Evolutionary conservation across 2,888 invertebrate genomes (phyloP).

Genomic region (Laothoe populi): DNA sequence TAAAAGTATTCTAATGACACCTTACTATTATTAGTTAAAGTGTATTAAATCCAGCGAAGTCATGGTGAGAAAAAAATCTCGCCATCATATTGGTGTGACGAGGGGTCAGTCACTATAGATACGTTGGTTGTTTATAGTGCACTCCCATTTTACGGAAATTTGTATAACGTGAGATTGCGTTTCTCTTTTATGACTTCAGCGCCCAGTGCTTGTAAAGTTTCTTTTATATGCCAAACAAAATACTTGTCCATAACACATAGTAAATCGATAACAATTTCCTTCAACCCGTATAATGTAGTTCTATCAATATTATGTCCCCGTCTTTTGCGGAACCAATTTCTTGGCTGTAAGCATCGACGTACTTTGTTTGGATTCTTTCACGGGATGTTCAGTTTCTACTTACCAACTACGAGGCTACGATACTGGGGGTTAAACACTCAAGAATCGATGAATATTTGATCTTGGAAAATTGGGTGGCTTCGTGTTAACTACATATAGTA

Average conservation of each 20-base stretch:
- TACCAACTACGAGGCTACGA: neutral
- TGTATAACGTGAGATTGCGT: constrained; percentile 23
- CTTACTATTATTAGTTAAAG: no score
- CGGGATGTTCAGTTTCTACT: constrained; percentile 8
- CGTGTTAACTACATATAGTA: no score
- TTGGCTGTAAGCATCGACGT: constrained; percentile 39
- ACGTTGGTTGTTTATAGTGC: constrained; percentile 17
- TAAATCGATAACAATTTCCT: constrained; percentile 39
- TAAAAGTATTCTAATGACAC: no score
- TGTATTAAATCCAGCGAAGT: no score
- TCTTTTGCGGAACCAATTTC: constrained; percentile 41
- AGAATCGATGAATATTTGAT: neutral
- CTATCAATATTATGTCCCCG: constrained; percentile 39
- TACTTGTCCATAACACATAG: constrained; percentile 33
- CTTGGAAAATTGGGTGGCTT: no score
- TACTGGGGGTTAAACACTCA: no score
- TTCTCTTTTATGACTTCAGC: constrained; percentile 21
- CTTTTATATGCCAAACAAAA: constrained; percentile 30
- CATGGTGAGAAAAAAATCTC: no score
- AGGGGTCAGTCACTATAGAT: no score
- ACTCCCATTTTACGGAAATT: constrained; percentile 23
- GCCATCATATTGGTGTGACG: no score
- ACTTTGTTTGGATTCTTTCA: constrained; percentile 39
- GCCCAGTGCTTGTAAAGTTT: constrained; percentile 17
- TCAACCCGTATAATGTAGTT: constrained; percentile 35